These are phyloP conservation scores for Eupithecia tripunctaria DNA, from an alignment of 2,888 invertebrate species.

Conservation along the genomic window DNA sequence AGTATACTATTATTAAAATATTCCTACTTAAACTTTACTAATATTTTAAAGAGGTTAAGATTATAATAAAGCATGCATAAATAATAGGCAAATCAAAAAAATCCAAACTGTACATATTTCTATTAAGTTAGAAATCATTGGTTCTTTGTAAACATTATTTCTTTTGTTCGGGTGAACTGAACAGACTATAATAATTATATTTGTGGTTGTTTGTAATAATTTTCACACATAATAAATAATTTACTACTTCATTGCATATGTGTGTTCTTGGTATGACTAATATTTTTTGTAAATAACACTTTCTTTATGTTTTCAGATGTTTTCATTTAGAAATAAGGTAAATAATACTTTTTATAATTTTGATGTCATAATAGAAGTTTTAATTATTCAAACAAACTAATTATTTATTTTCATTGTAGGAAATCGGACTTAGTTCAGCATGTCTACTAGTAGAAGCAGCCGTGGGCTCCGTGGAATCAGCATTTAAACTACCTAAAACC, in stretches of 20 bases:
- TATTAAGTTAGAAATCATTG: too few relatives aligned
- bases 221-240: not conserved
- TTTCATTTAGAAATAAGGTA: conserved; percentile 4
- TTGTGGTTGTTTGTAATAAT: not conserved
- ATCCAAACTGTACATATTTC: too few relatives aligned
- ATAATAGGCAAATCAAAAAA: too few relatives aligned
- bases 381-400: not conserved
- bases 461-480: conserved; percentile 91
- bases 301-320: not conserved
- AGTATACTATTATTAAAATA: too few relatives aligned
- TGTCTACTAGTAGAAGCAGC: conserved; percentile 93
- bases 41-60: too few relatives aligned
- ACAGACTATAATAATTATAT: too few relatives aligned
- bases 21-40: too few relatives aligned
- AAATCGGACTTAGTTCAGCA: conserved; percentile 88
- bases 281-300: conserved; percentile 5
- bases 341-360: not conserved
- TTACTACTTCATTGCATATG: not conserved
- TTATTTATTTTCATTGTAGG: conserved; percentile 56
- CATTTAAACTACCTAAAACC: conserved; percentile 96
- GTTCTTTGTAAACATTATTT: too few relatives aligned
- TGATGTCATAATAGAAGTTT: not conserved
- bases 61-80: too few relatives aligned
- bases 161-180: too few relatives aligned
- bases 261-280: not conserved